Evolutionary conservation across 1,140 invertebrate genomes (phyloP).

Genomic region (Hermatobates lingyangjiaoensis): DNA sequence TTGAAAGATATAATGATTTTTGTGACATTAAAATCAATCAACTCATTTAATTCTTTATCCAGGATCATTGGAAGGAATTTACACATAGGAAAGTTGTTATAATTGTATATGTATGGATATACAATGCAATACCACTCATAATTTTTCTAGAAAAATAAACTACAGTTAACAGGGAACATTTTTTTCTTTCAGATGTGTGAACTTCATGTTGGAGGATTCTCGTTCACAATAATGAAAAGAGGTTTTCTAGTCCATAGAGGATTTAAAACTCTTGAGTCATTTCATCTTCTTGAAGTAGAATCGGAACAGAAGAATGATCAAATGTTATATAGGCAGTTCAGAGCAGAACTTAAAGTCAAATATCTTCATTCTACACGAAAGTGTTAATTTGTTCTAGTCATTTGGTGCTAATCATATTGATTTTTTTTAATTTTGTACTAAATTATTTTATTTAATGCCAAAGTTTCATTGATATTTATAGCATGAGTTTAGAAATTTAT

Average conservation of each 20-base stretch:
- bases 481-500: too few species aligned
- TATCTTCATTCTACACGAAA: conserved; percentile 32
- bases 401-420: too few species aligned
- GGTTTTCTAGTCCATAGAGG: conserved; percentile 38
- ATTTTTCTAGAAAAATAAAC: background rate
- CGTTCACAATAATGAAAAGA: conserved; percentile 36
- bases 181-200: conserved; percentile 33
- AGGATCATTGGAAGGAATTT: background rate
- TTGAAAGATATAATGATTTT: too few species aligned
- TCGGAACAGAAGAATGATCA: conserved; percentile 30
- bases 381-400: conserved; percentile 26
- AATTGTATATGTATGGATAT: background rate
- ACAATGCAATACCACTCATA: background rate
- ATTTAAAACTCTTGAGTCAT: conserved; percentile 28
- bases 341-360: conserved; percentile 33
- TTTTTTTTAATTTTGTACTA: too few species aligned
- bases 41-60: too few species aligned
- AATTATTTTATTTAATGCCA: too few species aligned
- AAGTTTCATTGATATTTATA: too few species aligned
- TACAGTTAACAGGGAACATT: background rate
- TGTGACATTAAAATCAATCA: too few species aligned
- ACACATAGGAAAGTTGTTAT: background rate
- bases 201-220: conserved; percentile 36
- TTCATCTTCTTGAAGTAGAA: conserved; percentile 31
- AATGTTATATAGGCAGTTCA: conserved; percentile 33